Conservation (phyloP, 2,888 invertebrate species). For the Heliconius erato region DNA sequence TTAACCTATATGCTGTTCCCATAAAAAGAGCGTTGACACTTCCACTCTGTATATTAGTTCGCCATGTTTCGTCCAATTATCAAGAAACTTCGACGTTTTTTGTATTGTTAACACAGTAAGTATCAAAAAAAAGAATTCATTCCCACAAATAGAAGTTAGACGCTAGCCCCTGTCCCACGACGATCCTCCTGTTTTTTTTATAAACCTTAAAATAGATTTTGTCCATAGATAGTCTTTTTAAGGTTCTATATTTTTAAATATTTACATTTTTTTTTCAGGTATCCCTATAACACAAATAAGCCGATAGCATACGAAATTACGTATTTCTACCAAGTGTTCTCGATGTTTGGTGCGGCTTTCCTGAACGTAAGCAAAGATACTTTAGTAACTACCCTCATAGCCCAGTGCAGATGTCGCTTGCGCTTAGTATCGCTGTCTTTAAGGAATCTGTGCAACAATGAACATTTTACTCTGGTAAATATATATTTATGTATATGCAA, state of each 20-base stretch:
- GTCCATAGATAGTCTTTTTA: too few relatives aligned
- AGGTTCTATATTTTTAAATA: background rate
- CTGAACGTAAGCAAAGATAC: slow-evolving; percentile 83
- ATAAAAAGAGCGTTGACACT: too few relatives aligned
- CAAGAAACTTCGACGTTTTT: too few relatives aligned
- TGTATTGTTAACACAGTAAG: too few relatives aligned
- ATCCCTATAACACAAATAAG: slow-evolving; percentile 74
- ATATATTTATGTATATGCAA: background rate
- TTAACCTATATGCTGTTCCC: too few relatives aligned
- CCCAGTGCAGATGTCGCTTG: slow-evolving; percentile 79
- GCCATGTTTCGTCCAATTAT: too few relatives aligned
- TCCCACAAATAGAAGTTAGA: too few relatives aligned
- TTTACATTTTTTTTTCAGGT: slow-evolving; percentile 62
- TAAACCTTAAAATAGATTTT: too few relatives aligned
- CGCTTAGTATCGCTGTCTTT: slow-evolving; percentile 74
- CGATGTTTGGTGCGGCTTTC: slow-evolving; percentile 75
- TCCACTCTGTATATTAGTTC: too few relatives aligned
- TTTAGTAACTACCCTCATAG: slow-evolving; percentile 75
- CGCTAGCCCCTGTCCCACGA: too few relatives aligned
- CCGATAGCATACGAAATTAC: slow-evolving; percentile 79
- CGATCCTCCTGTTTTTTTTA: too few relatives aligned
- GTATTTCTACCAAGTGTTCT: slow-evolving; percentile 73
- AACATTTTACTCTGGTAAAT: slow-evolving; percentile 57
- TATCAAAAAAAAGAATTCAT: too few relatives aligned
- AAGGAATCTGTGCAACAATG: slow-evolving; percentile 60